phyloP scores from a whole-genome alignment of 2,797 vertebrate species.

The Lycodopsis pacificus region DNA sequence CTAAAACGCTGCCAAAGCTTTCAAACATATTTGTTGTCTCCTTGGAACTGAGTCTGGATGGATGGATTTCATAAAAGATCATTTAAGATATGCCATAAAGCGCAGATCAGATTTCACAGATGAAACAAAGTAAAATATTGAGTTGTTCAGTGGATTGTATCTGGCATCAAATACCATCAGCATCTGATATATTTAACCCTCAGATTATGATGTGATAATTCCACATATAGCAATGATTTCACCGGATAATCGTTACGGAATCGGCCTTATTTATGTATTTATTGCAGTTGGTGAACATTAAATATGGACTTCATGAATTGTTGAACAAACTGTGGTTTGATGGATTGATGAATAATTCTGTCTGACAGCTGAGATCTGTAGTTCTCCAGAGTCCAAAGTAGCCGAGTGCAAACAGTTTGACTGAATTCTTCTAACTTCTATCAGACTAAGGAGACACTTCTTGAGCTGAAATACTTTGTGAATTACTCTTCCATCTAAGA shows the following conservation, averaged over 20 bases:
- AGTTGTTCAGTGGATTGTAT: neutral
- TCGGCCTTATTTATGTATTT: neutral
- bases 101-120: neutral
- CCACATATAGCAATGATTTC: neutral
- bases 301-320: conserved; percentile 1
- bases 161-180: neutral
- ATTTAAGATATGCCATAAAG: neutral
- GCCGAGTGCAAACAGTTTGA: neutral
- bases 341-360: neutral
- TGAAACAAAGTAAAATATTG: neutral
- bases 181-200: neutral
- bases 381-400: neutral
- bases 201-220: neutral
- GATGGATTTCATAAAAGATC: neutral
- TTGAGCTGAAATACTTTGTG: neutral
- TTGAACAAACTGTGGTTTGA: neutral
- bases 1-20: neutral
- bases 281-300: neutral
- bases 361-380: neutral
- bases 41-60: neutral
- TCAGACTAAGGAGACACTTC: neutral
- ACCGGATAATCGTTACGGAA: neutral
- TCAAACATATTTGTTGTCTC: neutral
- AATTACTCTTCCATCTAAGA: neutral
- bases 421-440: neutral